phyloP scores from a whole-genome alignment of 2,888 invertebrate species.

The Drosophila multiciliata region DNA sequence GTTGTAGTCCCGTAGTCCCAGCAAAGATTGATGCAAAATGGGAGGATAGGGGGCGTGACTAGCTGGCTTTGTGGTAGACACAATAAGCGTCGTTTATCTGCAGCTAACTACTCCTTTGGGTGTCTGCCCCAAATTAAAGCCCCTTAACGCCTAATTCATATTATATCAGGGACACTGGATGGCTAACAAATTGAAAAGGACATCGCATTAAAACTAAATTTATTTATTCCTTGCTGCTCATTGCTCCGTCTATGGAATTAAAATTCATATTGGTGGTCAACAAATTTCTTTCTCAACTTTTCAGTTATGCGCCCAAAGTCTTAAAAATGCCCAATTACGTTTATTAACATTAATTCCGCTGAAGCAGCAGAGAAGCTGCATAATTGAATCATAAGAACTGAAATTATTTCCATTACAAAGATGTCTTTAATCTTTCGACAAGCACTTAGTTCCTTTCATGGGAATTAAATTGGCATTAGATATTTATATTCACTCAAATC shows the following conservation, averaged over 20 bases:
- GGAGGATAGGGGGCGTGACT: not conserved
- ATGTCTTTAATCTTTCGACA: slow-evolving; percentile 31
- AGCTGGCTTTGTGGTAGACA: slow-evolving; percentile 20
- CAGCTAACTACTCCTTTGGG: slow-evolving; percentile 77
- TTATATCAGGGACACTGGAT: slow-evolving; percentile 4
- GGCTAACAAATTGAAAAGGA: slow-evolving; percentile 16
- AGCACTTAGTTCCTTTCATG: slow-evolving; percentile 37
- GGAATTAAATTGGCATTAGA: slow-evolving; percentile 6
- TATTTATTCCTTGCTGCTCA: slow-evolving; percentile 57
- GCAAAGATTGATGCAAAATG: not conserved
- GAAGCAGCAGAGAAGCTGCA: not conserved
- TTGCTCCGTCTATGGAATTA: slow-evolving; percentile 1
- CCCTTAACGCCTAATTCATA: slow-evolving; percentile 50
- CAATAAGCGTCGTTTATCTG: slow-evolving; percentile 71
- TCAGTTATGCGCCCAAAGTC: slow-evolving; percentile 15
- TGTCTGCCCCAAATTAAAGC: slow-evolving; percentile 67
- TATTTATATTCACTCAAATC: slow-evolving; percentile 14
- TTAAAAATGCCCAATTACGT: slow-evolving; percentile 21
- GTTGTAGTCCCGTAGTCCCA: not conserved
- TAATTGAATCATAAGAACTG: slow-evolving; percentile 33
- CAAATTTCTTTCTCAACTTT: slow-evolving; percentile 8
- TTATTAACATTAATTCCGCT: not conserved
- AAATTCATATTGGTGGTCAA: slow-evolving; percentile 17
- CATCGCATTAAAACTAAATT: slow-evolving; percentile 71
- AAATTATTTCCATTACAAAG: slow-evolving; percentile 10